A percentile compares a stretch with the other conserved stretches of the same genome.
These are phyloP conservation scores for Tinamus guttatus DNA, from an alignment of 2,113 vertebrate genomes.

Conservation along the genomic window DNA sequence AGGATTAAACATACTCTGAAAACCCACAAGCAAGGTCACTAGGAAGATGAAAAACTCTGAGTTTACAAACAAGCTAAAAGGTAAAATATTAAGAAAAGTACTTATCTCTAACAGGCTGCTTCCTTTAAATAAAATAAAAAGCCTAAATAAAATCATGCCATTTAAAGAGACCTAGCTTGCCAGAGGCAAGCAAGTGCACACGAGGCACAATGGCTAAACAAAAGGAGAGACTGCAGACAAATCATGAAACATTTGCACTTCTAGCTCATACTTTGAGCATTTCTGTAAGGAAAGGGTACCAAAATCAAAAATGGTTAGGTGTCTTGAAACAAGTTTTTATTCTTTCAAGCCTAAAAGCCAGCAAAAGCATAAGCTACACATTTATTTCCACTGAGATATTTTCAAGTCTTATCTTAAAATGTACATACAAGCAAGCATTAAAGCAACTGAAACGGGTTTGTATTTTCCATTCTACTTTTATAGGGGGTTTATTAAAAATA, in stretches of 20 bases:
- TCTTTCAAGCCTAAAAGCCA: not conserved
- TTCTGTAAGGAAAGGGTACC: not conserved
- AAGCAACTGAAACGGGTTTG: not conserved
- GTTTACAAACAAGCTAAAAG: not conserved
- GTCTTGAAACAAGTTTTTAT: not conserved
- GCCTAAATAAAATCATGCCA: not conserved
- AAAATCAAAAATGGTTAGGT: not conserved
- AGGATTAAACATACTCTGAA: not conserved
- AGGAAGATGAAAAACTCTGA: not conserved
- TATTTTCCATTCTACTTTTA: not conserved
- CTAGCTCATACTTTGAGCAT: not conserved
- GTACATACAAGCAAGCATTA: not conserved
- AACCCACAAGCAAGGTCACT: not conserved
- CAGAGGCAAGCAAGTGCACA: not conserved
- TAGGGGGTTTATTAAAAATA: not conserved
- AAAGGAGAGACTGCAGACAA: not conserved
- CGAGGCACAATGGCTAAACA: not conserved
- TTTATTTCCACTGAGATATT: not conserved
- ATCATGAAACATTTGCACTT: not conserved
- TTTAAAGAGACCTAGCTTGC: not conserved
- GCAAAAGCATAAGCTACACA: not conserved
- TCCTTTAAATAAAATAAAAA: conserved; percentile 17
- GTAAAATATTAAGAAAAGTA: not conserved
- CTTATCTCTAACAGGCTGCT: not conserved
- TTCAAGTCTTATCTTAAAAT: not conserved